Evolutionary conservation across 2,113 vertebrate genomes (phyloP).

Genomic region (Sylvilagus bachmani): DNA sequence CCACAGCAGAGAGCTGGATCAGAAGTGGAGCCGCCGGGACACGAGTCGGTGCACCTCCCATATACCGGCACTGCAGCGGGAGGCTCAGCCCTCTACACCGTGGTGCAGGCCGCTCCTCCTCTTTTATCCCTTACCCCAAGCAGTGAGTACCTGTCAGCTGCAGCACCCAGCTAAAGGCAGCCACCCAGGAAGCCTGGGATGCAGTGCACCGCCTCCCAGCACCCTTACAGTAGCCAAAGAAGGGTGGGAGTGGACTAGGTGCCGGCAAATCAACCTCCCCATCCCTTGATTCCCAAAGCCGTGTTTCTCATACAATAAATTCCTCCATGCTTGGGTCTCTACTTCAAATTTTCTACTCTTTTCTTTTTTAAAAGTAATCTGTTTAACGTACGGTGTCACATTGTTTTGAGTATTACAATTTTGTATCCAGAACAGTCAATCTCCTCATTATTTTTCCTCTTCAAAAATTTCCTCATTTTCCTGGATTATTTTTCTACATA

Average conservation of each 20-base stretch:
- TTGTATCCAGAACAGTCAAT: background rate
- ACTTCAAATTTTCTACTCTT: background rate
- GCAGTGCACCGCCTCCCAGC: background rate
- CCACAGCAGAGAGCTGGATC: too few relatives aligned
- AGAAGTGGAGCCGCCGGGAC: too few relatives aligned
- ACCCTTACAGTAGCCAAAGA: background rate
- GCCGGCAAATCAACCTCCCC: background rate
- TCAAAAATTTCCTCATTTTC: slow-evolving; percentile 49
- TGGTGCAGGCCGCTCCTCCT: background rate
- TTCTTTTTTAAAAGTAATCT: background rate
- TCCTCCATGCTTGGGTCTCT: background rate
- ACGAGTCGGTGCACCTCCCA: too few relatives aligned
- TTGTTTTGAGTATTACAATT: slow-evolving; percentile 43
- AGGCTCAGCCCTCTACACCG: too few relatives aligned
- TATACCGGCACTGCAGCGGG: too few relatives aligned
- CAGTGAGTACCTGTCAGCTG: background rate
- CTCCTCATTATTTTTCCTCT: slow-evolving; percentile 7
- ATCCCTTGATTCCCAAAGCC: slow-evolving; percentile 9
- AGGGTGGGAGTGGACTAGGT: background rate
- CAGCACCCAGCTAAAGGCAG: background rate
- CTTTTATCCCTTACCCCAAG: background rate
- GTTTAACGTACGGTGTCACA: background rate
- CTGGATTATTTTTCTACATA: slow-evolving; percentile 42
- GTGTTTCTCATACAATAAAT: slow-evolving; percentile 23
- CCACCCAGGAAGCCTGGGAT: background rate